These are phyloP conservation scores for Stylophora pistillata DNA, from an alignment of 64 coral and sea anemone genomes.

Conservation along the genomic window DNA sequence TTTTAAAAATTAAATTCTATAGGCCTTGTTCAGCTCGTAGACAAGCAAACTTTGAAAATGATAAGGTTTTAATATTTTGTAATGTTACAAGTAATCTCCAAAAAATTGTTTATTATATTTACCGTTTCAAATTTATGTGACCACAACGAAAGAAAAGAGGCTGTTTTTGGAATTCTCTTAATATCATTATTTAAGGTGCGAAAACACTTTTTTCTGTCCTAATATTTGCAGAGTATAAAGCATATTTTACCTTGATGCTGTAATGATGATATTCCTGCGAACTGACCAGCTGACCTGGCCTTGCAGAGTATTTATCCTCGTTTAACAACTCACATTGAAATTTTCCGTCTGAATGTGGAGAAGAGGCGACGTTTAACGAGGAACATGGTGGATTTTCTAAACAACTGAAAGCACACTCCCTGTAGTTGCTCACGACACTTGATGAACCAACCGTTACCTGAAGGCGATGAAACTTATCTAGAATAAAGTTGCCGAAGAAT, in stretches of 20 bases:
- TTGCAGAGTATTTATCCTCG: neutral
- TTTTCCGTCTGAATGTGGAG: neutral
- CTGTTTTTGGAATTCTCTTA: too few relatives aligned
- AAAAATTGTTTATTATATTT: too few relatives aligned
- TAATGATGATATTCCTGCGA: neutral
- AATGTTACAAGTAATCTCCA: too few relatives aligned
- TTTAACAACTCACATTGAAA: neutral
- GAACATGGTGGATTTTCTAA: neutral
- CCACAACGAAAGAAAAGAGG: too few relatives aligned
- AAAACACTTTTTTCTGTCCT: too few relatives aligned
- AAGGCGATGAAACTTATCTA: conserved; percentile 1
- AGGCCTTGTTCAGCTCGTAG: too few relatives aligned
- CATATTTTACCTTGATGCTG: conserved; percentile 8
- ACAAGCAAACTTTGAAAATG: too few relatives aligned
- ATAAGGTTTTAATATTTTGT: too few relatives aligned
- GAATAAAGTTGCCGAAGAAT: neutral
- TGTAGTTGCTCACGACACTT: neutral
- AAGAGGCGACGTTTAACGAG: conserved; percentile 1
- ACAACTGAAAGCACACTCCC: neutral
- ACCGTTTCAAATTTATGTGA: too few relatives aligned
- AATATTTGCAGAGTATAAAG: too few relatives aligned
- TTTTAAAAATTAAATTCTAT: too few relatives aligned
- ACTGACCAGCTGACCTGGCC: neutral
- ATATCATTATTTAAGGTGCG: too few relatives aligned
- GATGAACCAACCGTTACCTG: conserved; percentile 7